Conservation (phyloP, 2,888 invertebrate genomes). For the Patella pellucida region DNA sequence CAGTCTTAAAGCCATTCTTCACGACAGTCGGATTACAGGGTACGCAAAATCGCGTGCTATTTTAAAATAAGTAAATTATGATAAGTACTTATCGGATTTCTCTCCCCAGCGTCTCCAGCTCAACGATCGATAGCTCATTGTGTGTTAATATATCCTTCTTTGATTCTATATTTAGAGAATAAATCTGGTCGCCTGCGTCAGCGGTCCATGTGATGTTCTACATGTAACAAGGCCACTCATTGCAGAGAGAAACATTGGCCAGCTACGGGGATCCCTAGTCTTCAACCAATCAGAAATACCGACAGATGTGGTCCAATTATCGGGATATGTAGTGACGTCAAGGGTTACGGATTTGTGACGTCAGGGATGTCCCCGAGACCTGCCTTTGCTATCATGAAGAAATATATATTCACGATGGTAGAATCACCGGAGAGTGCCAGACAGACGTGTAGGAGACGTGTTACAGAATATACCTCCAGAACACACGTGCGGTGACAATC, state of each 20-base stretch:
- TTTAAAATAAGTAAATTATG: slow-evolving; percentile 22
- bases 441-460: slow-evolving; percentile 22
- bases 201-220: slow-evolving; percentile 29
- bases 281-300: slow-evolving; percentile 37
- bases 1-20: slow-evolving; percentile 29
- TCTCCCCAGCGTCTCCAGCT: slow-evolving; percentile 7
- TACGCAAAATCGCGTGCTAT: slow-evolving; percentile 25
- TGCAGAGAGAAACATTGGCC: slow-evolving; percentile 30
- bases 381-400: slow-evolving; percentile 43
- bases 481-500: slow-evolving; percentile 21
- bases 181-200: slow-evolving; percentile 35
- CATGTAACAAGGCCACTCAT: slow-evolving; percentile 23
- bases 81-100: slow-evolving; percentile 23
- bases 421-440: slow-evolving; percentile 30
- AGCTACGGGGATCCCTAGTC: slow-evolving; percentile 32
- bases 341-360: slow-evolving; percentile 43
- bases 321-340: slow-evolving; percentile 50
- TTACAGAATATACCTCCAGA: slow-evolving; percentile 21
- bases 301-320: slow-evolving; percentile 42
- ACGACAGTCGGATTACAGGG: slow-evolving; percentile 26
- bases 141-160: slow-evolving; percentile 19
- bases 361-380: slow-evolving; percentile 44
- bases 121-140: slow-evolving; percentile 21
- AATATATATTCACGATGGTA: slow-evolving; percentile 48
- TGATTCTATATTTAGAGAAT: slow-evolving; percentile 32